Evolutionary conservation across 2,888 invertebrate species (phyloP).

Genomic region (Hypena proboscidalis): DNA sequence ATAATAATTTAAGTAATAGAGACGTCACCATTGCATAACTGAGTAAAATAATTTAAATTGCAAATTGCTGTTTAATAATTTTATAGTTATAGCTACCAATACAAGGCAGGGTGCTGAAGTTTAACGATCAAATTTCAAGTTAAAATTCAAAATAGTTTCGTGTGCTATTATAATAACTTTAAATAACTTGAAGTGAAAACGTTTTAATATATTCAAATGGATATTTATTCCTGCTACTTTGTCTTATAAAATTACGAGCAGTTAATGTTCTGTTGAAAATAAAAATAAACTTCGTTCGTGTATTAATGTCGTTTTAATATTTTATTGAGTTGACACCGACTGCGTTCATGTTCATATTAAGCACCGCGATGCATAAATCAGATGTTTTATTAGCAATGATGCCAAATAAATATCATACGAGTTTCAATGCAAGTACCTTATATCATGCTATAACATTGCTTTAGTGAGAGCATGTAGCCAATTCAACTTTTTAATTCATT

Average conservation of each 20-base stretch:
- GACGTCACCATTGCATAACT: conserved; percentile 56
- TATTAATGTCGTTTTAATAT: conserved; percentile 72
- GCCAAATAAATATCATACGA: conserved; percentile 68
- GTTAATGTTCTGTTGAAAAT: conserved; percentile 56
- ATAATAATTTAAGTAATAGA: conserved; percentile 68
- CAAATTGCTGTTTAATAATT: conserved; percentile 51
- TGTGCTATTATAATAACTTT: conserved; percentile 3
- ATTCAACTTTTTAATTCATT: conserved; percentile 36
- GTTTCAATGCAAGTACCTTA: conserved; percentile 36
- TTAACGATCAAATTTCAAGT: conserved; percentile 4
- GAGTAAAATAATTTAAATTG: conserved; percentile 63
- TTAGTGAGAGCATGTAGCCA: conserved; percentile 47
- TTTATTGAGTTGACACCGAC: conserved; percentile 69
- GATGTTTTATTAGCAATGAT: conserved; percentile 66
- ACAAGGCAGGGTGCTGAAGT: conserved; percentile 10
- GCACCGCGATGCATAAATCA: conserved; percentile 66
- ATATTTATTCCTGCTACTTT: conserved; percentile 40
- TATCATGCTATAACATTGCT: conserved; percentile 27
- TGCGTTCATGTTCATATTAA: conserved; percentile 66
- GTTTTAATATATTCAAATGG: conserved; percentile 15
- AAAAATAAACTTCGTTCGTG: conserved; percentile 59
- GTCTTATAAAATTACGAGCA: conserved; percentile 50
- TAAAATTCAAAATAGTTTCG: conserved; percentile 11
- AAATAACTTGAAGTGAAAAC: conserved; percentile 25
- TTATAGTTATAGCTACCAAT: too few relatives aligned